Percentiles rank a stretch among this genome's conserved stretches.
Evolutionary conservation across 2,888 invertebrate species (phyloP).

Genomic region (Creontiades dilutus): DNA sequence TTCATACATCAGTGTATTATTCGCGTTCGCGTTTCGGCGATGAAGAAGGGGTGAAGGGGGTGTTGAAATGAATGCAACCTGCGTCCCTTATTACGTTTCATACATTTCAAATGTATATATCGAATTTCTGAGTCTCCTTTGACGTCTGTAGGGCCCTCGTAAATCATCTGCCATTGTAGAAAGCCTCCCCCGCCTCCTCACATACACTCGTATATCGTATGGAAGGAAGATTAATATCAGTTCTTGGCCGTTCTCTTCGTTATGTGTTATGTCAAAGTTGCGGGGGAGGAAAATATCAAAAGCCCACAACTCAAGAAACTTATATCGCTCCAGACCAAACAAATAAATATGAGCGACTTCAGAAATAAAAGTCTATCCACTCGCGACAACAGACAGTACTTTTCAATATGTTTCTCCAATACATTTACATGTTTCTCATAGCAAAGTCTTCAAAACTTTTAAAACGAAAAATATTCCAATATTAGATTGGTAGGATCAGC

Average conservation of each 20-base stretch:
- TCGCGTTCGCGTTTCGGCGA: background rate
- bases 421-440: no score
- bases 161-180: background rate
- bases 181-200: background rate
- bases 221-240: constrained; percentile 26
- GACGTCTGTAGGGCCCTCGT: background rate
- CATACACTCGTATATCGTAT: background rate
- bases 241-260: background rate
- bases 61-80: background rate
- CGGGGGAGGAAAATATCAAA: background rate
- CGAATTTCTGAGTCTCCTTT: background rate
- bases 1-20: background rate
- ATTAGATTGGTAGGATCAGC: no score
- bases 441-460: no score
- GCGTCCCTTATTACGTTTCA: constrained; percentile 2
- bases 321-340: background rate
- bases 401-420: no score
- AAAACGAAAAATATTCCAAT: no score
- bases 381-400: no score
- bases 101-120: constrained; percentile 18
- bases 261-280: background rate
- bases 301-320: background rate
- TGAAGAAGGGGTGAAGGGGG: no score
- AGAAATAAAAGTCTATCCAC: no score
- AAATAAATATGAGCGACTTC: no score